Evolutionary conservation across 2,888 invertebrate species (phyloP).

Genomic region (Baronia brevicornis): DNA sequence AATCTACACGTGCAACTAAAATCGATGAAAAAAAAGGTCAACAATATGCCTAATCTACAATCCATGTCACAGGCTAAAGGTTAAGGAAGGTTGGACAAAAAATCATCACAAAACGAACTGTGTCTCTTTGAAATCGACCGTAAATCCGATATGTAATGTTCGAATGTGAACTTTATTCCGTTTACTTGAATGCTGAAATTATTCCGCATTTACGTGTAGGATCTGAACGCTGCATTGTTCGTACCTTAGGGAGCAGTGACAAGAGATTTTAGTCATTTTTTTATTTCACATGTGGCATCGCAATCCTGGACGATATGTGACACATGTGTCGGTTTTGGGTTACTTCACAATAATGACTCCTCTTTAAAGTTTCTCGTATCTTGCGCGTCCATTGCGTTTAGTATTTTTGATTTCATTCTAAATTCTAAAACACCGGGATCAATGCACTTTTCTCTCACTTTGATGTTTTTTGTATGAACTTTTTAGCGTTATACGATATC

Average conservation of each 20-base stretch:
- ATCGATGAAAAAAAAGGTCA: constrained; percentile 69
- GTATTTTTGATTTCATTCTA: constrained; percentile 40
- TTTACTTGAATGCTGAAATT: constrained; percentile 38
- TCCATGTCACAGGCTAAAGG: constrained; percentile 74
- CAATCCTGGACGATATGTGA: constrained; percentile 73
- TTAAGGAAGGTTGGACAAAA: constrained; percentile 72
- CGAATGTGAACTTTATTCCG: constrained; percentile 33
- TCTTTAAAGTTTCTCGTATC: constrained; percentile 65
- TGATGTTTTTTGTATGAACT: constrained; percentile 50
- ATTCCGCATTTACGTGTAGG: constrained; percentile 22
- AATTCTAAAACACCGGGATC: constrained; percentile 43
- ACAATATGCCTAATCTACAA: constrained; percentile 75
- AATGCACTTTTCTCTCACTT: constrained; percentile 47
- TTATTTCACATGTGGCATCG: constrained; percentile 72
- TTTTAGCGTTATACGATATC: constrained; percentile 52
- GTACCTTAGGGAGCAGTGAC: constrained; percentile 71
- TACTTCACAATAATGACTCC: constrained; percentile 68
- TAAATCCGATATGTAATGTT: constrained; percentile 31
- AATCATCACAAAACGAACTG: constrained; percentile 54
- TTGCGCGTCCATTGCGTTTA: constrained; percentile 46
- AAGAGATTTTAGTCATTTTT: constrained; percentile 71
- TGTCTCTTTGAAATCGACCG: constrained; percentile 57
- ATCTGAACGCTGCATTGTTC: constrained; percentile 61
- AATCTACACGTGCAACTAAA: constrained; percentile 63
- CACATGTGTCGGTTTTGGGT: constrained; percentile 73